A percentile compares a stretch with the other conserved stretches of the same genome.
Conservation (phyloP, 1,140 invertebrate species). For the Papilio polytes region DNA sequence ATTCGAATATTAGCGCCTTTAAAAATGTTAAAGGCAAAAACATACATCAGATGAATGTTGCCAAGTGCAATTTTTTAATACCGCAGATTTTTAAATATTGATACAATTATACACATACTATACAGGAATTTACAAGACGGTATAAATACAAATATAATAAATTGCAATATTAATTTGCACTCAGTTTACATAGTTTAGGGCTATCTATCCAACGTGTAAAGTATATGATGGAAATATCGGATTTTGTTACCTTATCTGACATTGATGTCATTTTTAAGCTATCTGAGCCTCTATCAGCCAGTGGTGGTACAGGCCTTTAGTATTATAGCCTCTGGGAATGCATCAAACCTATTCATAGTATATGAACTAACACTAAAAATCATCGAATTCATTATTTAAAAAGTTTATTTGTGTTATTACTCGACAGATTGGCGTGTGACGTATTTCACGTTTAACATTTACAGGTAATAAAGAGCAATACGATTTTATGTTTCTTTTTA, state of each 20-base stretch:
- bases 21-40: not conserved
- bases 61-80: not conserved
- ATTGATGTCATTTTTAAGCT: too few species aligned
- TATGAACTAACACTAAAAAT: not conserved
- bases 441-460: slow-evolving; percentile 9
- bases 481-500: slow-evolving; percentile 9
- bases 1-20: not conserved
- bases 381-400: not conserved
- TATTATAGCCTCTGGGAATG: too few species aligned
- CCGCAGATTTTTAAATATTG: not conserved
- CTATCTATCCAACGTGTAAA: too few species aligned
- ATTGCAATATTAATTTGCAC: not conserved
- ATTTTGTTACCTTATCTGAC: too few species aligned
- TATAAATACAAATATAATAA: not conserved
- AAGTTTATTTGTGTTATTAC: not conserved
- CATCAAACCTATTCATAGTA: not conserved
- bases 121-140: too few species aligned
- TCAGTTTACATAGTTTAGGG: not conserved
- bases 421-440: not conserved
- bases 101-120: too few species aligned
- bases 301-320: too few species aligned
- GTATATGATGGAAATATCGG: too few species aligned
- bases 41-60: not conserved
- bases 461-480: slow-evolving; percentile 5
- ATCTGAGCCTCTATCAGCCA: too few species aligned